Evolutionary conservation across 2,888 invertebrate species (phyloP).

Genomic region (Calameuta idolon): DNA sequence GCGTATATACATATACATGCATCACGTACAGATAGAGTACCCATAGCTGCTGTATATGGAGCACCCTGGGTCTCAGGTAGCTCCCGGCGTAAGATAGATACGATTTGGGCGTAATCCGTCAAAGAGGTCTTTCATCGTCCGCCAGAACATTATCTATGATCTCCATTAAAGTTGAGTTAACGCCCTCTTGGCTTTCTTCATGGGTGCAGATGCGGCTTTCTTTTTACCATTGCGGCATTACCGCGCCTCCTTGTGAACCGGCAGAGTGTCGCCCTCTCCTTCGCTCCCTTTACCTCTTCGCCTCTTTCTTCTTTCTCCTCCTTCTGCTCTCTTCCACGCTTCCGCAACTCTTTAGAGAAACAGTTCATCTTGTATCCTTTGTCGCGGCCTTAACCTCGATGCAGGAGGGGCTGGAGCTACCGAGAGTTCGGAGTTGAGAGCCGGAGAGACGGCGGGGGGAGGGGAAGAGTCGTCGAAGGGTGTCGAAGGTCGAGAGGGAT

Average conservation of each 20-base stretch:
- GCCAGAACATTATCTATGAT: slow-evolving; percentile 61
- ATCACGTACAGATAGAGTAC: not conserved
- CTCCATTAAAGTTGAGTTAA: slow-evolving; percentile 67
- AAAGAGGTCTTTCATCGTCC: slow-evolving; percentile 62
- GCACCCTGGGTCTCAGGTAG: slow-evolving; percentile 31
- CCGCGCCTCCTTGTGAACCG: not conserved
- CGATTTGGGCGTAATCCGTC: slow-evolving; percentile 65
- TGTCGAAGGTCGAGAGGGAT: not conserved
- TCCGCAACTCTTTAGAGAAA: slow-evolving; percentile 6
- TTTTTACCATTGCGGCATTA: slow-evolving; percentile 1
- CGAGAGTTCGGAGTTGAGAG: not conserved
- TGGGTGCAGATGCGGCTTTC: slow-evolving; percentile 24
- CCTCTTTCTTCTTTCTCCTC: slow-evolving; percentile 16
- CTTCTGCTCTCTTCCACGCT: not conserved
- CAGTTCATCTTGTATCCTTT: not conserved
- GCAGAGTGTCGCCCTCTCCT: not conserved
- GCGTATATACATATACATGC: not conserved
- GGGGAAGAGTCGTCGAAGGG: not conserved
- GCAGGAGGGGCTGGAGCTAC: not conserved
- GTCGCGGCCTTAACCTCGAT: not conserved
- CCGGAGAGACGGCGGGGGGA: not conserved
- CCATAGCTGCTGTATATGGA: not conserved
- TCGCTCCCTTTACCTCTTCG: slow-evolving; percentile 18
- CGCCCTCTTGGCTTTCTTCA: slow-evolving; percentile 58
- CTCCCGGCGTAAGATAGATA: slow-evolving; percentile 47